A percentile compares a stretch with the other conserved stretches of the same genome.
These are phyloP conservation scores for Lasioglossum oenotherae DNA, from an alignment of 2,888 invertebrate species.

Conservation along the genomic window DNA sequence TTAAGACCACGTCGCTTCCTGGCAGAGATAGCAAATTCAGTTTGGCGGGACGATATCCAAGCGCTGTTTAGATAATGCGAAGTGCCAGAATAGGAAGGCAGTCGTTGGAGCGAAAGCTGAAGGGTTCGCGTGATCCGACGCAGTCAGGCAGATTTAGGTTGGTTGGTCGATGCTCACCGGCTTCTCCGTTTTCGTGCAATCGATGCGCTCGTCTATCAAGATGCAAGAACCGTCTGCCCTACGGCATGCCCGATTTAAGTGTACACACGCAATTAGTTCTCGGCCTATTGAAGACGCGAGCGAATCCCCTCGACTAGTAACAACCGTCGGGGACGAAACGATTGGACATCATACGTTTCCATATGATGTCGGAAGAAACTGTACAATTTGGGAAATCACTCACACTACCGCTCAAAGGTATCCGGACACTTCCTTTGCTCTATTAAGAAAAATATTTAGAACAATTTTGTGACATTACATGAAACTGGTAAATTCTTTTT, in stretches of 20 bases:
- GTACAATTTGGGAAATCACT: too few relatives aligned
- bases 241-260: slow-evolving; percentile 42
- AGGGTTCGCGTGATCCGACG: slow-evolving; percentile 70
- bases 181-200: slow-evolving; percentile 67
- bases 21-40: slow-evolving; percentile 34
- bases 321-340: neutral
- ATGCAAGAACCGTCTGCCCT: slow-evolving; percentile 58
- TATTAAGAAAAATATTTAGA: too few relatives aligned
- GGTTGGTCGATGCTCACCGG: slow-evolving; percentile 72
- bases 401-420: too few relatives aligned
- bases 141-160: slow-evolving; percentile 77
- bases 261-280: slow-evolving; percentile 47
- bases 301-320: neutral
- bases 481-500: too few relatives aligned
- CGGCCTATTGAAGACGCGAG: slow-evolving; percentile 27
- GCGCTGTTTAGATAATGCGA: slow-evolving; percentile 71
- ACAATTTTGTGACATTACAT: too few relatives aligned
- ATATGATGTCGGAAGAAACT: too few relatives aligned
- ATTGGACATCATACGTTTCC: neutral
- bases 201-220: slow-evolving; percentile 75
- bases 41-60: slow-evolving; percentile 37
- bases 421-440: too few relatives aligned
- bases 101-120: slow-evolving; percentile 54
- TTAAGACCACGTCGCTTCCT: neutral
- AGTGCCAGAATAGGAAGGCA: slow-evolving; percentile 45